Base-by-base conservation (phyloP, 2,797 vertebrate genomes). In the Ctenochaetus hawaiiensis region DNA sequence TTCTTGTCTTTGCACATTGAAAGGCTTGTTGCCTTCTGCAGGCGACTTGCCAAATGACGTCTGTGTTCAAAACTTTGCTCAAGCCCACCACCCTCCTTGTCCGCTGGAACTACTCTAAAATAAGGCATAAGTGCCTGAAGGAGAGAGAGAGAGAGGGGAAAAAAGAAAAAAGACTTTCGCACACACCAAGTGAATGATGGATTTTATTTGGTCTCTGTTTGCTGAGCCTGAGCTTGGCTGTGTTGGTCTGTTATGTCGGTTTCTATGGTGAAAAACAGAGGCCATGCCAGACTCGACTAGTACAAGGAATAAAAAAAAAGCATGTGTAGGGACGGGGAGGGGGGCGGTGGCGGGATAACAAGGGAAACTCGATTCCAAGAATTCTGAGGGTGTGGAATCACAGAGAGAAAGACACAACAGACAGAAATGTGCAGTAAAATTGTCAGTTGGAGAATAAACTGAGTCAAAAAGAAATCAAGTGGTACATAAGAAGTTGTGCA, bases 211-310 rank as follows among this genome's bases (percentile, higher is more conserved):
- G 92, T 91, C 77, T 92, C 90, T 95, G 93, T 96, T 96, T 95
- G 93, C 93, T 82, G 93, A 95, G 94, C 93, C 93, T 72, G 72
- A 89, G 94, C 87, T 93, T 95, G 95, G 95, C 95, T 87, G 80
- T 66, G 70, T 88, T 77, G 80, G 71, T 82, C 93, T 98, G 97
- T 98, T 98, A 95, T 97, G 97, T 96, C 96, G 95, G 97, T 99
- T 97, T 97, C 97, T 95, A 97, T 97, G 96, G 97, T 93, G 95
- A 96, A 91, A 93, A 97, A 95, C 94, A 96, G 73, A 3, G 77
- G 12, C 88, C 82, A 87, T 94, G 96, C 96, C 95, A 95, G 93
- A 95, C 93, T 90, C 62, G 91, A 94, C 90, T 92, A 93, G 91
- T 89, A 92, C 90, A 78, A 83, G 92, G 89, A 94, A 82, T 91